Conservation (phyloP, 2,797 vertebrate species). For the Tragelaphus eurycerus region DNA sequence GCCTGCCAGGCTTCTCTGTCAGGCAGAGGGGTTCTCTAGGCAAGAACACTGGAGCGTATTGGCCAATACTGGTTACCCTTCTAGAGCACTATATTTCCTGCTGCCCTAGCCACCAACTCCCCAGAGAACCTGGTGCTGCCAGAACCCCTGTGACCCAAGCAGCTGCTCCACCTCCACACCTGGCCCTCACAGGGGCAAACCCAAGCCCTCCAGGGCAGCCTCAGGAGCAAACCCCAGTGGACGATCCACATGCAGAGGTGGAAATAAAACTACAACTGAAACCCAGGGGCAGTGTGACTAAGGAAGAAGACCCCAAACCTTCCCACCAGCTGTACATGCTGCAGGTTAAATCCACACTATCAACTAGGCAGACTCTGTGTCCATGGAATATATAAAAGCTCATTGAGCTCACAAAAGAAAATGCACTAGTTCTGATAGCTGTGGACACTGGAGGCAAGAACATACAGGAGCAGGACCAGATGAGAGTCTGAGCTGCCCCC, state of each 20-base stretch:
- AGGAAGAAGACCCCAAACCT: no score
- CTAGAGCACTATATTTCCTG: not conserved
- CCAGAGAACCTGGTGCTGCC: not conserved
- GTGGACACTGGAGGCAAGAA: not conserved
- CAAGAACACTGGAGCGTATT: not conserved
- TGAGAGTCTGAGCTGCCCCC: not conserved
- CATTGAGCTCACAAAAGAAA: not conserved
- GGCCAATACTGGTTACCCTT: not conserved
- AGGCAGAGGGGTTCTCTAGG: not conserved
- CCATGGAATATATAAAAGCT: not conserved
- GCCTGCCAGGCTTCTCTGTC: not conserved
- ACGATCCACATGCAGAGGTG: no score
- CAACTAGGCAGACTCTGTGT: no score
- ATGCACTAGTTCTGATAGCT: not conserved
- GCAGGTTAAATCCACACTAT: no score
- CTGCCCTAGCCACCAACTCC: not conserved
- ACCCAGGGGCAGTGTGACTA: no score
- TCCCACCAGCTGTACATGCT: no score
- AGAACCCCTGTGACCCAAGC: not conserved
- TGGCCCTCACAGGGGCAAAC: not conserved
- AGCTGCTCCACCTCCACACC: not conserved
- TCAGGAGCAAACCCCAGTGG: not conserved
- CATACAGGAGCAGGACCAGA: not conserved
- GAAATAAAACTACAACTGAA: no score
- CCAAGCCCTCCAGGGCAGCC: not conserved